A percentile compares a stretch with the other conserved stretches of the same genome.
Conservation (phyloP, 2,888 invertebrate species). For the Calameuta filiformis region DNA sequence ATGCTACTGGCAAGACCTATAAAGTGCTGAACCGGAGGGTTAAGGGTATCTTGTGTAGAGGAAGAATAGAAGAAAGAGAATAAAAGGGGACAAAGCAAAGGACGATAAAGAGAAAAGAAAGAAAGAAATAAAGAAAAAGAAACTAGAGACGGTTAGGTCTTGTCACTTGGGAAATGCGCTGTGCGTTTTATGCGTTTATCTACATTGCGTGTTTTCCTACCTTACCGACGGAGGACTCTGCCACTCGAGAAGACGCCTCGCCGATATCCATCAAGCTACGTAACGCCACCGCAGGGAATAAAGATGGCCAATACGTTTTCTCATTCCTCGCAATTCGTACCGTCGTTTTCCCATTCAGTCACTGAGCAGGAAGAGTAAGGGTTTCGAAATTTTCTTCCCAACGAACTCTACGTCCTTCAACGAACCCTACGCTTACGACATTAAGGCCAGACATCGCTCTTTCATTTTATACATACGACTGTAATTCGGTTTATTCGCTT, state of each 20-base stretch:
- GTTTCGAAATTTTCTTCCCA: not conserved
- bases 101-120: not conserved
- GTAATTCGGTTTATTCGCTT: not conserved
- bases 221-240: not conserved
- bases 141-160: not conserved
- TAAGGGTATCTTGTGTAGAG: not conserved
- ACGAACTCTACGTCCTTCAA: not conserved
- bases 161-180: not conserved
- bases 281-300: constrained; percentile 36
- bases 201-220: constrained; percentile 9
- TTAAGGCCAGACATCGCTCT: not conserved
- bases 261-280: constrained; percentile 11
- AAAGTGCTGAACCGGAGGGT: not conserved
- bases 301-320: constrained; percentile 12
- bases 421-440: not conserved
- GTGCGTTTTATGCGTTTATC: not conserved
- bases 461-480: not conserved
- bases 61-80: not conserved
- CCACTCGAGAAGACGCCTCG: not conserved
- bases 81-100: not conserved
- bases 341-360: constrained; percentile 5
- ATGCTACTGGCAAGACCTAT: not conserved
- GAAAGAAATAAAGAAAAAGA: not conserved
- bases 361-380: not conserved
- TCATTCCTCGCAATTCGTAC: constrained; percentile 35